Evolutionary conservation across 2,888 invertebrate species (phyloP), one percentile per base, ranked within the genome.

Genomic region (Campoplex capitator): DNA sequence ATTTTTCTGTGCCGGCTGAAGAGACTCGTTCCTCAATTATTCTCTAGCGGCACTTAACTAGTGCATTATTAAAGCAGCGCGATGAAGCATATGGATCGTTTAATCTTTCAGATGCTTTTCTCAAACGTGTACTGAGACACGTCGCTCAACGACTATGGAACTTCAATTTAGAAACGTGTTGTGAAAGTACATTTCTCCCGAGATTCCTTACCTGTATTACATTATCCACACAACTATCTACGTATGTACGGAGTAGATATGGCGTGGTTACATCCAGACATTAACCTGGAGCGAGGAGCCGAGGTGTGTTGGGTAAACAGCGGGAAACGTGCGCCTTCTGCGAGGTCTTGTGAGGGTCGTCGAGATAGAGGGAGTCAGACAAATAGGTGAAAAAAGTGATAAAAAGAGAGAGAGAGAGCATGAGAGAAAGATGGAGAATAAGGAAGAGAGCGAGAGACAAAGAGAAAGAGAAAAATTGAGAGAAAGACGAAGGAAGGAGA

Each of bases 221-320:
- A 65, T 65, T 65, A 51, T 54, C 70, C 65, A 38, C 42, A 74
- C 42, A 74, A 28, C 18, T 23, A 74, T n/a, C 32, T 23, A 32
- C 16, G 54, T 67, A 54, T 28, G 32, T 35, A 77, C 77, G 58
- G 48, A 80, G 79, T 71, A 62, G 79, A 48, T 80, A 32, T 35
- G 56, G 38, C 16, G 58, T 45, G 23, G 23, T 80, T 80, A 48
- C 32, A 62, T 67, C 18, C 74, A 74, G 74, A 51, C 56, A 78
- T 28, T 56, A 67, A 80, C 35, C 81, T 28, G 42, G 23, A 70
- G 78, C 84, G 74, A 77, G 84, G 68, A 75, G 81, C 75, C 75
- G 70, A 62, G 84, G 54, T 35, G 78, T 73, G 83, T 80, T 75
- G 32, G 68, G 70, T 38, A 74, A 80, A 77, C 83, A 68, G 84